Evolutionary conservation across 2,888 invertebrate species (phyloP).

Genomic region (Muscina levida): DNA sequence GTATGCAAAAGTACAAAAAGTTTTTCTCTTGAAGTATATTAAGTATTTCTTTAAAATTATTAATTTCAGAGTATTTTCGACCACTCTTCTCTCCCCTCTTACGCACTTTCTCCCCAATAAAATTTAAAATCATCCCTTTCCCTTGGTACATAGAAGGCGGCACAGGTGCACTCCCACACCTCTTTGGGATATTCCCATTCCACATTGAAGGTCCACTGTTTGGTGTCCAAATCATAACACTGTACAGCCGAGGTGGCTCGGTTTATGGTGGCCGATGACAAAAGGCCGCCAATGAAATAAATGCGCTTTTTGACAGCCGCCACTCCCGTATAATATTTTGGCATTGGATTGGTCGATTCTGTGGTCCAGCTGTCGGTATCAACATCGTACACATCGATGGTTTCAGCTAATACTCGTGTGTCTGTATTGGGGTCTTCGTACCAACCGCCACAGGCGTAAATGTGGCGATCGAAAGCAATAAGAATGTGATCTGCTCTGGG

Average conservation of each 20-base stretch:
- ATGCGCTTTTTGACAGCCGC: constrained; percentile 83
- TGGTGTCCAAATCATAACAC: constrained; percentile 83
- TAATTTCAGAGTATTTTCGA: too few relatives aligned
- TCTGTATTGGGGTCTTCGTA: constrained; percentile 81
- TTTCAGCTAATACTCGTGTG: constrained; percentile 82
- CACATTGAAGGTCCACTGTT: constrained; percentile 82
- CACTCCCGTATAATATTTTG: constrained; percentile 86
- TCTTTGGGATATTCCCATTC: constrained; percentile 85
- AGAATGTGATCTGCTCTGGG: constrained; percentile 85
- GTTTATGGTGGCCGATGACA: constrained; percentile 84
- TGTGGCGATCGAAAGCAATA: constrained; percentile 81
- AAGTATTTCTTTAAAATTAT: constrained; percentile 21
- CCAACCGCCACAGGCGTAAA: constrained; percentile 86
- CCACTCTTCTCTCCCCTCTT: not conserved
- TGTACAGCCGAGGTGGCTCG: constrained; percentile 85
- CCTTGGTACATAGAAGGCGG: constrained; percentile 85
- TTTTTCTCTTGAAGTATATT: constrained; percentile 20
- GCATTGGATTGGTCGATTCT: constrained; percentile 84
- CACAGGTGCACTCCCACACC: constrained; percentile 87
- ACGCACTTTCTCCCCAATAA: constrained; percentile 56
- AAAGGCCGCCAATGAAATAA: constrained; percentile 86
- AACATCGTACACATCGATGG: constrained; percentile 85
- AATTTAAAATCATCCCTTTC: constrained; percentile 70
- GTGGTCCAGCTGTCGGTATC: constrained; percentile 82
- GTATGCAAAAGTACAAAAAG: constrained; percentile 32